These are phyloP conservation scores for Ophioderma brevispina DNA, from an alignment of 35 echinoderm and acorn worm species.

Conservation along the genomic window DNA sequence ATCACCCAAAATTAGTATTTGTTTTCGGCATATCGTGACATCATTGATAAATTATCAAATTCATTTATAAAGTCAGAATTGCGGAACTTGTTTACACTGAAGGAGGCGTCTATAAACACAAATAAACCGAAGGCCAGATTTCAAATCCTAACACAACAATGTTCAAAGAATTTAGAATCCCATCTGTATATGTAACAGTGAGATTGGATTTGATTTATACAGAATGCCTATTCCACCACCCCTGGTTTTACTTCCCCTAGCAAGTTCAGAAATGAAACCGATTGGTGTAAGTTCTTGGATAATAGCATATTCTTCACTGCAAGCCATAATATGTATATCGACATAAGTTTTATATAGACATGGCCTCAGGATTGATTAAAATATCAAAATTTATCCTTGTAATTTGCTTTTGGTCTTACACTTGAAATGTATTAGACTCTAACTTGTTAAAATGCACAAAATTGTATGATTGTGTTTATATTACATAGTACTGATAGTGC, in stretches of 20 bases:
- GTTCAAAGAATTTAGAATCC: background rate
- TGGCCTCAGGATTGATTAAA: too few relatives aligned
- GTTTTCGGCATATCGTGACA: background rate
- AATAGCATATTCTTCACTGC: background rate
- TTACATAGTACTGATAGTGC: too few relatives aligned
- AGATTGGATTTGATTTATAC: background rate
- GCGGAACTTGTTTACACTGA: background rate
- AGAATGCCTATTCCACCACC: background rate
- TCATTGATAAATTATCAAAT: constrained; percentile 18
- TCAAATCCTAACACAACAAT: background rate
- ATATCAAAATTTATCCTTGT: too few relatives aligned
- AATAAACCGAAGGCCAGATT: background rate
- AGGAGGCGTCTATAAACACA: background rate
- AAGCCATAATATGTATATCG: too few relatives aligned
- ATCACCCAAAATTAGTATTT: background rate
- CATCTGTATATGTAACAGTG: background rate
- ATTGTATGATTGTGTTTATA: too few relatives aligned
- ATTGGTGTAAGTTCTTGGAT: background rate
- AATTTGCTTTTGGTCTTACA: too few relatives aligned
- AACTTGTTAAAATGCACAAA: too few relatives aligned
- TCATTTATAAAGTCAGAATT: background rate
- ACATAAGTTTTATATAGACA: too few relatives aligned
- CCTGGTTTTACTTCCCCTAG: background rate
- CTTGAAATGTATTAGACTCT: too few relatives aligned
- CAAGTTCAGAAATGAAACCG: background rate